Conservation (phyloP, 1,140 invertebrate species). For the Triops cancriformis region DNA sequence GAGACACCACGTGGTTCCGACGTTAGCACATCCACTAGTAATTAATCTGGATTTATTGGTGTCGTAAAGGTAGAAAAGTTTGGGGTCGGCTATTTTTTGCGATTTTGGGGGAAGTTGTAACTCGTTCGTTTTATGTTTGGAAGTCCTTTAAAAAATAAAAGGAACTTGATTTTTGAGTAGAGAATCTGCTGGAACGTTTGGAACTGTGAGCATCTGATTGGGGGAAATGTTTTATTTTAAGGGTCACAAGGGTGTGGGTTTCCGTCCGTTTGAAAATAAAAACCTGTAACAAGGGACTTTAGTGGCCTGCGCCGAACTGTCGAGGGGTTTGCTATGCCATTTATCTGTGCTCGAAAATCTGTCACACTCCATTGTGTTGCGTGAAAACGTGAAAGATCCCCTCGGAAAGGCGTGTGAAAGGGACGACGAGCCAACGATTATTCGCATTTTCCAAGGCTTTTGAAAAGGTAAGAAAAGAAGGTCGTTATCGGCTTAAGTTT, state of each 20-base stretch:
- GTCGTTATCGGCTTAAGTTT: not conserved
- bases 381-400: not conserved
- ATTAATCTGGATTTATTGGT: constrained; percentile 14
- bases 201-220: not conserved
- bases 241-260: not conserved
- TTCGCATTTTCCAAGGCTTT: not conserved
- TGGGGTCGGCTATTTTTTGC: not conserved
- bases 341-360: not conserved
- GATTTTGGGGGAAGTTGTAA: not conserved
- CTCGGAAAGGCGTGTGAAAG: not conserved
- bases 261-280: constrained; percentile 3
- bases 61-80: not conserved
- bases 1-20: constrained; percentile 8
- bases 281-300: constrained; percentile 10
- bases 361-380: constrained; percentile 12
- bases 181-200: not conserved
- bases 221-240: not conserved
- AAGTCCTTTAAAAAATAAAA: not conserved
- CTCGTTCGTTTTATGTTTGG: constrained; percentile 2
- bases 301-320: not conserved
- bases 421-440: not conserved
- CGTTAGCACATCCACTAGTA: constrained; percentile 10
- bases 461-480: not conserved
- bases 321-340: not conserved
- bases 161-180: not conserved